Percentiles rank a stretch among this genome's conserved stretches.
These are phyloP conservation scores for Diabrotica balteata DNA, from an alignment of 2,888 invertebrate species.

Conservation along the genomic window DNA sequence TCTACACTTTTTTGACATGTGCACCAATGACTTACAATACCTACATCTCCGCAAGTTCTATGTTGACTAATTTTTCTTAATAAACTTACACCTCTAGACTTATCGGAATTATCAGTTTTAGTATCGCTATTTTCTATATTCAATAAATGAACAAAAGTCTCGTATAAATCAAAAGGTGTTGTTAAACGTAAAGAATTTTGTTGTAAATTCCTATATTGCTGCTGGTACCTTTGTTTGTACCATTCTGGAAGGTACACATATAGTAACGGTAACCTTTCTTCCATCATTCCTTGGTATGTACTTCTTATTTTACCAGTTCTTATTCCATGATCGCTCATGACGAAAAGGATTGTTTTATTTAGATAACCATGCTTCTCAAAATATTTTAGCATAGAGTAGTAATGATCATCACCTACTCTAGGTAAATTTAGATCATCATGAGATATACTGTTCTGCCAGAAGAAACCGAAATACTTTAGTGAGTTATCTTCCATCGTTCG, in stretches of 20 bases:
- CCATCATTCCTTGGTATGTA: conserved; percentile 85
- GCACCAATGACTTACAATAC: conserved; percentile 86
- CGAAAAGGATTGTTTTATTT: conserved; percentile 72
- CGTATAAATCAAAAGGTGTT: conserved; percentile 84
- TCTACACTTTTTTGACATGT: conserved; percentile 77
- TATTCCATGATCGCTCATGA: conserved; percentile 89
- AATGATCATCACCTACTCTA: conserved; percentile 73
- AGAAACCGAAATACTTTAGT: conserved; percentile 78
- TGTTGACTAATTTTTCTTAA: conserved; percentile 75
- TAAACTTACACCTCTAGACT: conserved; percentile 63
- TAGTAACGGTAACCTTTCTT: conserved; percentile 86
- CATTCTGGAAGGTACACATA: conserved; percentile 76
- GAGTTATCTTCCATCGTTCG: conserved; percentile 65
- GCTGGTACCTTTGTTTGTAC: conserved; percentile 70
- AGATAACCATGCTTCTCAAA: conserved; percentile 65
- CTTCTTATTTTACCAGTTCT: conserved; percentile 83
- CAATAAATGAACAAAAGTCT: conserved; percentile 76
- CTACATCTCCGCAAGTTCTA: conserved; percentile 79
- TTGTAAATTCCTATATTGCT: conserved; percentile 70
- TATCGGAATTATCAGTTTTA: conserved; percentile 40
- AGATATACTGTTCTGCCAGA: conserved; percentile 83
- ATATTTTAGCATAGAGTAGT: conserved; percentile 66
- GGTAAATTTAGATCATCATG: conserved; percentile 87
- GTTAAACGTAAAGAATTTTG: conserved; percentile 74
- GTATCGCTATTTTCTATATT: conserved; percentile 52